phyloP scores from a whole-genome alignment of 2,113 vertebrate genomes.

The Jacana jacana region DNA sequence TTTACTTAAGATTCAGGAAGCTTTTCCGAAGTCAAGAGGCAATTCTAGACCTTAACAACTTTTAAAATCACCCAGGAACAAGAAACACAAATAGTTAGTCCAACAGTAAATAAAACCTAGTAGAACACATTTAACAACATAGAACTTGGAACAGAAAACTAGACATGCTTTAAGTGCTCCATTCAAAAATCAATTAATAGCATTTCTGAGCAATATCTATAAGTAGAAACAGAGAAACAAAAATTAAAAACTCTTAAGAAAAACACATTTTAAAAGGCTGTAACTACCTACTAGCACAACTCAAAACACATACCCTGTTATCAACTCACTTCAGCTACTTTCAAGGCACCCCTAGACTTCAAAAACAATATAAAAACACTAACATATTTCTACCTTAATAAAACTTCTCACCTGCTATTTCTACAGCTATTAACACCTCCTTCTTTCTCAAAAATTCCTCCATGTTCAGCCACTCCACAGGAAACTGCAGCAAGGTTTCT shows the following conservation, averaged over 20 bases:
- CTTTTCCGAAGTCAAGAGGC: not conserved
- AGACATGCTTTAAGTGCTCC: not conserved
- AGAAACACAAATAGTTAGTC: not conserved
- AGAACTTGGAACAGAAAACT: not conserved
- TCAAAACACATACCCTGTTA: not conserved
- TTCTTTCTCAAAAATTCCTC: not conserved
- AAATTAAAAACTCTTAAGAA: accelerated
- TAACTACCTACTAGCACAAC: not conserved
- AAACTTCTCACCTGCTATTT: not conserved
- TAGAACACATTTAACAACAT: not conserved
- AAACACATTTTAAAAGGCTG: accelerated
- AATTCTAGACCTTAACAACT: not conserved
- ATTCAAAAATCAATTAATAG: accelerated
- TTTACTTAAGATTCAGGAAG: not conserved
- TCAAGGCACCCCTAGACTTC: accelerated
- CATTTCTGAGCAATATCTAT: not conserved
- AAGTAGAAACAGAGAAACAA: accelerated
- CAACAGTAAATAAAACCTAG: not conserved
- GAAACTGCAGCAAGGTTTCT: accelerated
- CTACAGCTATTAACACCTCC: accelerated
- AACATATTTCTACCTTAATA: accelerated
- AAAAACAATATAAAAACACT: accelerated
- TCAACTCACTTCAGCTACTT: not conserved
- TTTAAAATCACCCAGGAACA: not conserved
- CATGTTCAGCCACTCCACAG: accelerated